These are phyloP conservation scores for Cichladusa arquata DNA, from an alignment of 2,113 vertebrate genomes.

Conservation along the genomic window DNA sequence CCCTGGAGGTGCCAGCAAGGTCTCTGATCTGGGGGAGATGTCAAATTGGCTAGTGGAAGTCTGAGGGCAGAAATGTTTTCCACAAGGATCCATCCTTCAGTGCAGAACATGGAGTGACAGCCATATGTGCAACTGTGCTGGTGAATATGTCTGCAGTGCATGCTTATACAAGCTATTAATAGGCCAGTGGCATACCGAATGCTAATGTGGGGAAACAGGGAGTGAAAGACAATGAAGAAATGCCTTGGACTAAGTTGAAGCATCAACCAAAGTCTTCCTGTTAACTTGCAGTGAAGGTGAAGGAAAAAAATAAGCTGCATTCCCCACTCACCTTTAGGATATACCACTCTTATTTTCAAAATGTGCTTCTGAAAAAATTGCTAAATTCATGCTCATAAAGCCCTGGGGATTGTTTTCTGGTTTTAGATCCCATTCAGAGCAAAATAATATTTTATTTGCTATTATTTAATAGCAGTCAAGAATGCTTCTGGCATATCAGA, in stretches of 20 bases:
- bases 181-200: background rate
- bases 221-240: constrained; percentile 37
- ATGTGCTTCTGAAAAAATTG: background rate
- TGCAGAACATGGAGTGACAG: constrained; percentile 33
- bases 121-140: constrained; percentile 52
- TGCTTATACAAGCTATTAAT: constrained; percentile 59
- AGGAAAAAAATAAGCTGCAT: background rate
- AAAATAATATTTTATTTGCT: background rate
- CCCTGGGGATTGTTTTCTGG: background rate
- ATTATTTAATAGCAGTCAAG: background rate
- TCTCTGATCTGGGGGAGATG: constrained; percentile 53
- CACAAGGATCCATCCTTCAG: constrained; percentile 49
- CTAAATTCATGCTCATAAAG: background rate
- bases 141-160: constrained; percentile 42
- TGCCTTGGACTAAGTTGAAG: background rate
- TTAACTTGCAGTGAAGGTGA: background rate
- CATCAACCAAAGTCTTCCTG: background rate
- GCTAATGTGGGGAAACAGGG: constrained; percentile 34
- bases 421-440: background rate
- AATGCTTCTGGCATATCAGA: background rate
- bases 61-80: constrained; percentile 58
- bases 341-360: background rate
- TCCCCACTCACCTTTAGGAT: background rate
- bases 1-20: constrained; percentile 50
- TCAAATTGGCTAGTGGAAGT: constrained; percentile 50